phyloP scores from a whole-genome alignment of 2,888 invertebrate genomes.

The Eilema sororculum region DNA sequence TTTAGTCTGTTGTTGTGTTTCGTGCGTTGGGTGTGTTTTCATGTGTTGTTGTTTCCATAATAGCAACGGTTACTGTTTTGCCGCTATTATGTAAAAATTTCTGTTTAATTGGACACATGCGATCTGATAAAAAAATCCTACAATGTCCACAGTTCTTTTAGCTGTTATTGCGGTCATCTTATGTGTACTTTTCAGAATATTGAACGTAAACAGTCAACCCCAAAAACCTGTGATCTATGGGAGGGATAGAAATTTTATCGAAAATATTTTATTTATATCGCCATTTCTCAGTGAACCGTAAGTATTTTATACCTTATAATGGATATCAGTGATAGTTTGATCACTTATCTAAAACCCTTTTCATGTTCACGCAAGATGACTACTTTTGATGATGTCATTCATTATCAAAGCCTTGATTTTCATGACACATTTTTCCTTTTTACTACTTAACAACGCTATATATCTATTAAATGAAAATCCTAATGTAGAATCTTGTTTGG shows the following conservation, averaged over 20 bases:
- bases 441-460: neutral
- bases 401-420: constrained; percentile 39
- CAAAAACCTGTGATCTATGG: constrained; percentile 93
- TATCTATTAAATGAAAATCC: neutral
- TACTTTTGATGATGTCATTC: constrained; percentile 69
- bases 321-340: neutral
- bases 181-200: constrained; percentile 93
- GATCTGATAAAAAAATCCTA: constrained; percentile 49
- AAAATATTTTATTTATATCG: constrained; percentile 92
- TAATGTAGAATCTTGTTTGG: neutral
- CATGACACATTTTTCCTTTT: neutral
- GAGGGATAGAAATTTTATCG: constrained; percentile 91
- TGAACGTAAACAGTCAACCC: constrained; percentile 94
- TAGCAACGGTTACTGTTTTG: constrained; percentile 55
- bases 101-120: constrained; percentile 41
- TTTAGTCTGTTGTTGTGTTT: constrained; percentile 48
- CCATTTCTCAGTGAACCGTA: constrained; percentile 94
- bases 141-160: constrained; percentile 93
- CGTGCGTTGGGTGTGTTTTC: constrained; percentile 53
- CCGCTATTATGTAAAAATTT: constrained; percentile 74
- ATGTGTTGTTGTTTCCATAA: constrained; percentile 44
- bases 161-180: constrained; percentile 94
- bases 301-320: constrained; percentile 82
- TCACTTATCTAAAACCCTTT: constrained; percentile 7
- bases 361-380: constrained; percentile 17